phyloP scores from a whole-genome alignment of 2,888 invertebrate genomes.

The Parascotia fuliginaria region DNA sequence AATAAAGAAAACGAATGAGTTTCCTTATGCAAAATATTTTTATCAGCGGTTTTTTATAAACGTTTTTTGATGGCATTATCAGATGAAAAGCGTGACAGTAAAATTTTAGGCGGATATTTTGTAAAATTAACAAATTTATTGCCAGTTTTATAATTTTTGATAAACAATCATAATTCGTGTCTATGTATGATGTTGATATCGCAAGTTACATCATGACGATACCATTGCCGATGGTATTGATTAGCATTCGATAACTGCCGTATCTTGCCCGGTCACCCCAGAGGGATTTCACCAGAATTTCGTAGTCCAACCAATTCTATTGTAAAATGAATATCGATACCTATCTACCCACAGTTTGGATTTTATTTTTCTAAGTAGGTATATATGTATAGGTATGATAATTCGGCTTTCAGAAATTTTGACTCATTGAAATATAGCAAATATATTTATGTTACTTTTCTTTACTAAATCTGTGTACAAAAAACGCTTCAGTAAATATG shows the following conservation, averaged over 20 bases:
- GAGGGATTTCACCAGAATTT: conserved; percentile 19
- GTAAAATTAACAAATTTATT: neutral
- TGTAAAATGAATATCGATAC: conserved; percentile 25
- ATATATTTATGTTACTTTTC: conserved; percentile 27
- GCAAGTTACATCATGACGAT: conserved; percentile 1
- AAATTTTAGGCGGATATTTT: neutral
- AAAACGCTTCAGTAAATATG: conserved; percentile 35
- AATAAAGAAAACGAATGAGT: conserved; percentile 18
- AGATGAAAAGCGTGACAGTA: neutral
- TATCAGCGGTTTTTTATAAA: neutral
- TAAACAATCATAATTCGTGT: neutral
- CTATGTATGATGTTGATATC: conserved; percentile 2
- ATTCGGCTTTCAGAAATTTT: conserved; percentile 22
- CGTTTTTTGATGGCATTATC: neutral
- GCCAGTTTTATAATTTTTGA: neutral
- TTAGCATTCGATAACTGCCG: conserved; percentile 13
- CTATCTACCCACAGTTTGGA: conserved; percentile 19
- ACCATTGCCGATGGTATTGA: conserved; percentile 15
- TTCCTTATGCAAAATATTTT: conserved; percentile 12
- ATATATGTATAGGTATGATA: conserved; percentile 10
- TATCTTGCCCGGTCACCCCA: conserved; percentile 5
- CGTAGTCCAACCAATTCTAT: conserved; percentile 21
- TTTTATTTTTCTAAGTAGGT: conserved; percentile 10
- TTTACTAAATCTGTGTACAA: conserved; percentile 22
- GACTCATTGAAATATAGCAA: conserved; percentile 15